Percentiles rank a stretch among this genome's conserved stretches.
phyloP scores from a whole-genome alignment of 2,113 vertebrate genomes.

The Corythoichthys haematopterus region DNA sequence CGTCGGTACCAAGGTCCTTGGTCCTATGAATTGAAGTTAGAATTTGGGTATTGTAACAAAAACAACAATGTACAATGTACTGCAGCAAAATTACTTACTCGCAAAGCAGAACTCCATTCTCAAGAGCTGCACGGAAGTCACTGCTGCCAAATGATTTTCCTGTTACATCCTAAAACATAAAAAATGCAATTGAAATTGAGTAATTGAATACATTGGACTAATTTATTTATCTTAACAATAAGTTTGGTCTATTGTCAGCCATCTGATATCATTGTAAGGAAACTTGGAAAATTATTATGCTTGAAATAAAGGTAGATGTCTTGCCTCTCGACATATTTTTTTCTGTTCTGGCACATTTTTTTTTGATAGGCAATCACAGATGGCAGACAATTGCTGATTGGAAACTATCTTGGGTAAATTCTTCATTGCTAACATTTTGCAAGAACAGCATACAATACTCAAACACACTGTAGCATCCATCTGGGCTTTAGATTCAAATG shows the following conservation, averaged over 20 bases:
- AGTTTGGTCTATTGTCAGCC: neutral
- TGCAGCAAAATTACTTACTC: constrained; percentile 79
- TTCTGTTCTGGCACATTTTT: no score
- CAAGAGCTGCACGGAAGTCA: constrained; percentile 86
- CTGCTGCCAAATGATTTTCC: constrained; percentile 81
- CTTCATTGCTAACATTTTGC: neutral
- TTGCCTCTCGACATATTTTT: no score
- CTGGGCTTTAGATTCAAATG: neutral
- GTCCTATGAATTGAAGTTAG: no score
- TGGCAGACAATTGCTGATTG: no score
- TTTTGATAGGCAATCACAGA: no score
- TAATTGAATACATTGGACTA: neutral
- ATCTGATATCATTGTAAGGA: neutral
- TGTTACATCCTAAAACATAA: constrained; percentile 77
- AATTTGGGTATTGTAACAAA: no score
- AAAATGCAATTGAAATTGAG: constrained; percentile 7
- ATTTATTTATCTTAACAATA: neutral
- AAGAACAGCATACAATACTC: neutral
- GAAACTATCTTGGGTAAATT: neutral
- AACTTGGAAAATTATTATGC: neutral
- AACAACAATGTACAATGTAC: no score
- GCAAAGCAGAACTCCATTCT: constrained; percentile 88
- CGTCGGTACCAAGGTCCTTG: no score
- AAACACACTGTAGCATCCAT: neutral
- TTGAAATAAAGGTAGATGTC: no score